Conservation (phyloP, 1,140 invertebrate genomes). For the Gryllus bimaculatus region DNA sequence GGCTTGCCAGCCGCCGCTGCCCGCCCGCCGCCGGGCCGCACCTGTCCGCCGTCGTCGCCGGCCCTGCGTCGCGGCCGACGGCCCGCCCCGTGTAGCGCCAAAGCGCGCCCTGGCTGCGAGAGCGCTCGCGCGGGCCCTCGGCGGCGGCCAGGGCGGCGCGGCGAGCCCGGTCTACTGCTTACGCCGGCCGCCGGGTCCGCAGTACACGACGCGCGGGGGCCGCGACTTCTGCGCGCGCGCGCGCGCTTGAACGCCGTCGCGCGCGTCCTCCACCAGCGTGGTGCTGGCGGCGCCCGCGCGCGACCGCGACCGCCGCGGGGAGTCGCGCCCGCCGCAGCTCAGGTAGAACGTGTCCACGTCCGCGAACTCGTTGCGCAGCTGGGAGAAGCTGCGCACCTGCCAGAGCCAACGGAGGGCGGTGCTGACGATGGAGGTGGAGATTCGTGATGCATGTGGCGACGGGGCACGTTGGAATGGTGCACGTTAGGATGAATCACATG, state of each 20-base stretch:
- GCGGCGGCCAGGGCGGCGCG: neutral
- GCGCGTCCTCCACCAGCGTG: slow-evolving; percentile 17
- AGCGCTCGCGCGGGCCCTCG: neutral
- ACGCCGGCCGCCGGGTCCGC: slow-evolving; percentile 39
- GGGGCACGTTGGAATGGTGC: too few species aligned
- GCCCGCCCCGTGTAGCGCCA: neutral
- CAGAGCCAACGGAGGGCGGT: neutral
- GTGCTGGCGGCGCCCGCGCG: slow-evolving; percentile 30
- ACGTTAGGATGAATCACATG: too few species aligned
- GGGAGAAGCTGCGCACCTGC: slow-evolving; percentile 82
- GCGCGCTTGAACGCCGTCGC: slow-evolving; percentile 4
- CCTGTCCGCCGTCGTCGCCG: neutral
- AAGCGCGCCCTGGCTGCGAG: neutral
- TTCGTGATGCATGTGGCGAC: too few species aligned
- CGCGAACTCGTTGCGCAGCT: slow-evolving; percentile 80
- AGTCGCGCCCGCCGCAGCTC: slow-evolving; percentile 48
- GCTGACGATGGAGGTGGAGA: too few species aligned
- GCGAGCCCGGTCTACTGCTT: neutral
- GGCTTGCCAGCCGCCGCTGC: neutral
- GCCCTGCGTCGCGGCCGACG: neutral
- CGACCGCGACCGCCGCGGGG: slow-evolving; percentile 59
- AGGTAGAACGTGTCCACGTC: slow-evolving; percentile 86
- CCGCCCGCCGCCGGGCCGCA: slow-evolving; percentile 8
- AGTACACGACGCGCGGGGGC: slow-evolving; percentile 63
- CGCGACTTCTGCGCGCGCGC: slow-evolving; percentile 65